A percentile compares a stretch with the other conserved stretches of the same genome.
phyloP scores from a whole-genome alignment of 1,140 invertebrate genomes.

The Nomia melanderi region DNA sequence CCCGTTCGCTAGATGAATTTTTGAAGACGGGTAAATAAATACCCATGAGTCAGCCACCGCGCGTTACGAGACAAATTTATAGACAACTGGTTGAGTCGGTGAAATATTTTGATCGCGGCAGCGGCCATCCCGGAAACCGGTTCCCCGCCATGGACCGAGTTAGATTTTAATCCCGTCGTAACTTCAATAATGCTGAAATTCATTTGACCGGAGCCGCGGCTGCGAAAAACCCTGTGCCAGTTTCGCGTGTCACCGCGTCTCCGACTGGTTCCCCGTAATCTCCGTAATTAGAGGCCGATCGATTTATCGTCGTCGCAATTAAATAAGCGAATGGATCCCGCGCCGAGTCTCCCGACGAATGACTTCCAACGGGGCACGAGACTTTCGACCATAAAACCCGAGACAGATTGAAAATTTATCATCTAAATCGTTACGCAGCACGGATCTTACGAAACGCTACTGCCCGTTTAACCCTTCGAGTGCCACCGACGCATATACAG shows the following conservation, averaged over 20 bases:
- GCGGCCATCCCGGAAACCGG: neutral
- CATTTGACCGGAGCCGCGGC: neutral
- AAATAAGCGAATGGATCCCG: neutral
- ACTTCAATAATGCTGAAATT: neutral
- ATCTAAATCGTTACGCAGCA: no score
- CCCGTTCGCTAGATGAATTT: neutral
- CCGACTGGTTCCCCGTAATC: neutral
- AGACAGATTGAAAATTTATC: no score
- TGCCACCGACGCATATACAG: no score
- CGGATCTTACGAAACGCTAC: no score
- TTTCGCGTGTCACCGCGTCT: neutral
- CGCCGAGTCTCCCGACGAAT: neutral
- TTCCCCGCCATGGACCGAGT: neutral
- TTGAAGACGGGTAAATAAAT: no score
- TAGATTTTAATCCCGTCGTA: neutral
- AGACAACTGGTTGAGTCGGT: neutral
- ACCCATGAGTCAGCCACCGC: neutral
- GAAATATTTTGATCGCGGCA: conserved; percentile 14
- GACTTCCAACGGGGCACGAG: no score
- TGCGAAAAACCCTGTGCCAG: neutral
- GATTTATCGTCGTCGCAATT: neutral
- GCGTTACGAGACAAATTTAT: neutral
- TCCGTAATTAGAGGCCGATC: neutral
- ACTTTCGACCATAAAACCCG: no score
- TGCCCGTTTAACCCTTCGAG: no score